Evolutionary conservation across 2,888 invertebrate species (phyloP).

Genomic region (Drosophila kambysellisi): DNA sequence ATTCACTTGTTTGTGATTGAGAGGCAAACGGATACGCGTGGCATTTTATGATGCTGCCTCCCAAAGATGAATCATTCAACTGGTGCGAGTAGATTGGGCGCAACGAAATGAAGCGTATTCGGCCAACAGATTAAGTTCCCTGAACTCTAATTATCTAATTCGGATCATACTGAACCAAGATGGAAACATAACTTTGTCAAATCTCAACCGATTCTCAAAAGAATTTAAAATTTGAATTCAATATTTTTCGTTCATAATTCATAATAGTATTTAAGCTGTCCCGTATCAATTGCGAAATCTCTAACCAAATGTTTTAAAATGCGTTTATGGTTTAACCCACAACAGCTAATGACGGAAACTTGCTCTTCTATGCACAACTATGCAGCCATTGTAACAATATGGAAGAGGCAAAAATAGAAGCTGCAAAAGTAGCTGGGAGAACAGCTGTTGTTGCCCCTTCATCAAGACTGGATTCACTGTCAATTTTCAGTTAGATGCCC

Average conservation of each 20-base stretch:
- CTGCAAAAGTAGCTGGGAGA: background rate
- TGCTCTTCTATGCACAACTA: background rate
- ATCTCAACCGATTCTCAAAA: background rate
- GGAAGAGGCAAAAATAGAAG: background rate
- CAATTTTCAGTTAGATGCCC: constrained; percentile 29
- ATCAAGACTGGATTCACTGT: constrained; percentile 17
- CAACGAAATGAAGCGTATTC: background rate
- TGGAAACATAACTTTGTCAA: background rate
- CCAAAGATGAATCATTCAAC: constrained; percentile 19
- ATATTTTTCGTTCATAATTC: background rate
- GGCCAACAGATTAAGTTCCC: background rate
- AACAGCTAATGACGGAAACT: too few species aligned
- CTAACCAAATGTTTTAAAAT: too few species aligned
- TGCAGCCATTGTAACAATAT: background rate
- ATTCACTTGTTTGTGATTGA: constrained; percentile 33
- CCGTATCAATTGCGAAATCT: too few species aligned
- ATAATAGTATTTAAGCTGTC: background rate
- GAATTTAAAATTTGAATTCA: background rate
- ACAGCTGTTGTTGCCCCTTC: constrained; percentile 13
- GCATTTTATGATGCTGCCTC: constrained; percentile 7
- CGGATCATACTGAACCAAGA: background rate
- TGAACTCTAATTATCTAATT: background rate
- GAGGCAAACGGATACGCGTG: constrained; percentile 5
- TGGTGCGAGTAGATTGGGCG: background rate
- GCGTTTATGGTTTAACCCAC: background rate